Conservation (phyloP, 2,113 vertebrate species). For the Stictonetta naevosa region DNA sequence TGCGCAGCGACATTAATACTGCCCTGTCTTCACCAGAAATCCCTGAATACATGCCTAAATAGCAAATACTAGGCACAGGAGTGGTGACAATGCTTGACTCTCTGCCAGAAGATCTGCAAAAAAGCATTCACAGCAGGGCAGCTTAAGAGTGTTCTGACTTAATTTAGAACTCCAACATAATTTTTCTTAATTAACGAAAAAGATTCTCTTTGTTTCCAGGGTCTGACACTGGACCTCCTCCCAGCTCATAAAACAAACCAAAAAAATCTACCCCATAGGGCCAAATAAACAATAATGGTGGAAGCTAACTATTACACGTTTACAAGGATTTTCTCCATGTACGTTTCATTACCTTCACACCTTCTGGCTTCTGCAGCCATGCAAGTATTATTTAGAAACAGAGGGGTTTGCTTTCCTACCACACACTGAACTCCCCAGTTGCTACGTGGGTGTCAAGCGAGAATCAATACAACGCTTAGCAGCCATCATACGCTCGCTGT, state of each 20-base stretch:
- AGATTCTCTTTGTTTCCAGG: conserved; percentile 6
- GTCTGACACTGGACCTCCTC: background rate
- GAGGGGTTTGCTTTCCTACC: background rate
- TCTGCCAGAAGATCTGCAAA: conserved; percentile 23
- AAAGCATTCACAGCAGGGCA: conserved; percentile 29
- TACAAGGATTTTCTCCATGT: background rate
- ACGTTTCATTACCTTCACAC: conserved; percentile 1
- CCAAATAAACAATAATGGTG: background rate
- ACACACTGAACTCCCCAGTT: background rate
- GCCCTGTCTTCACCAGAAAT: conserved; percentile 61
- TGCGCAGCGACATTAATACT: conserved; percentile 43
- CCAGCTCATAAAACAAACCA: background rate
- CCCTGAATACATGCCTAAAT: background rate
- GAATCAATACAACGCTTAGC: background rate
- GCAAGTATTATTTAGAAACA: background rate
- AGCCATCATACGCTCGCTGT: background rate
- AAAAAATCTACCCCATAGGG: background rate
- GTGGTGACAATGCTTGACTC: conserved; percentile 42
- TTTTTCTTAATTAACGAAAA: conserved; percentile 58
- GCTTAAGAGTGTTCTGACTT: conserved; percentile 49
- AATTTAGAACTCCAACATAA: conserved; percentile 34
- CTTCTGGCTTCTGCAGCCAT: background rate
- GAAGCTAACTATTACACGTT: background rate
- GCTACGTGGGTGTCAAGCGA: conserved; percentile 3
- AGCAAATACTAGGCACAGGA: conserved; percentile 14